These are phyloP conservation scores for Periplaneta americana DNA, from an alignment of 1,140 invertebrate genomes.

Conservation along the genomic window DNA sequence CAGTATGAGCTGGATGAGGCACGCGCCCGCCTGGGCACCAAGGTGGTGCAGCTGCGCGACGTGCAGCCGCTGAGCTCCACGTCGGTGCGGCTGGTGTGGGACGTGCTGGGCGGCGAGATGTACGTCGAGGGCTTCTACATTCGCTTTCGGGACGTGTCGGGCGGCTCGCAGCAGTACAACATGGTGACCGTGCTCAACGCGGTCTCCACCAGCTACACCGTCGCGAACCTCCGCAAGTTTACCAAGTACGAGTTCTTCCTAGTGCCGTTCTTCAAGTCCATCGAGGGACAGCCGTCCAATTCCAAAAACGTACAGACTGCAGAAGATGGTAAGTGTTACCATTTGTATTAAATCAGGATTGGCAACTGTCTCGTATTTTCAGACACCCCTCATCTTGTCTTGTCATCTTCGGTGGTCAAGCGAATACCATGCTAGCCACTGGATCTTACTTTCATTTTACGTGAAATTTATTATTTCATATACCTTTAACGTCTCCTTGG, in stretches of 20 bases:
- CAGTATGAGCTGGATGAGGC: slow-evolving; percentile 77
- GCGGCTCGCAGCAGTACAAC: slow-evolving; percentile 55
- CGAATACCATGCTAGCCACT: no score
- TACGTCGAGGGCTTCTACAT: slow-evolving; percentile 88
- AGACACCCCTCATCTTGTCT: no score
- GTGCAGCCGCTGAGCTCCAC: slow-evolving; percentile 73
- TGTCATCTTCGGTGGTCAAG: no score
- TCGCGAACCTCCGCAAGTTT: slow-evolving; percentile 71
- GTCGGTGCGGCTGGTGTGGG: slow-evolving; percentile 79
- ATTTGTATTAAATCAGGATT: no score
- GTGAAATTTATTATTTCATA: no score
- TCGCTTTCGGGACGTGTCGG: slow-evolving; percentile 76
- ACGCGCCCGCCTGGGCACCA: slow-evolving; percentile 62
- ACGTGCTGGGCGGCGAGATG: slow-evolving; percentile 52
- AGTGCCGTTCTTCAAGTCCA: slow-evolving; percentile 77
- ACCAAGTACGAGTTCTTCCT: slow-evolving; percentile 86
- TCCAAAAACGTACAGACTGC: slow-evolving; percentile 60
- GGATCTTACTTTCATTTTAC: no score
- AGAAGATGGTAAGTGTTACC: slow-evolving; percentile 65
- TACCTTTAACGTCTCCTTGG: no score
- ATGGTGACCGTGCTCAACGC: slow-evolving; percentile 64
- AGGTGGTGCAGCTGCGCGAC: slow-evolving; percentile 74
- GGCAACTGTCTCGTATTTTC: no score
- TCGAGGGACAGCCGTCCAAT: slow-evolving; percentile 78
- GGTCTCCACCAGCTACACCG: slow-evolving; percentile 54